A percentile compares a stretch with the other conserved stretches of the same genome.
Evolutionary conservation across 2,888 invertebrate genomes (phyloP).

Genomic region (Epinotia nisella): DNA sequence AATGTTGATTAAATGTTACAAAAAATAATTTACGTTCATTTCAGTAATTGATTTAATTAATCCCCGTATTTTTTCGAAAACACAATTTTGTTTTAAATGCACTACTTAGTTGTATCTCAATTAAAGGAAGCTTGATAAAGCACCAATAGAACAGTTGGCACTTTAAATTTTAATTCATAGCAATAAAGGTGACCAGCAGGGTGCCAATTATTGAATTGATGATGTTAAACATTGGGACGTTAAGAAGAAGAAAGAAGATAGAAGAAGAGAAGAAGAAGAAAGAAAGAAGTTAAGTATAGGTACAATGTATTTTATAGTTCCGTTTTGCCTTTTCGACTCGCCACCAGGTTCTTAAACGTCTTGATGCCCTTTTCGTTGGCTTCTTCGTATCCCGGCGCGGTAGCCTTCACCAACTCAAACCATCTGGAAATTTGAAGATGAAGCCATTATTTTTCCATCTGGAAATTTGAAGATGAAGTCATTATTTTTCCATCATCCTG

Average conservation of each 20-base stretch:
- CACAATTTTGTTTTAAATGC: too few relatives aligned
- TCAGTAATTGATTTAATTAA: too few relatives aligned
- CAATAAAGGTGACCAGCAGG: neutral
- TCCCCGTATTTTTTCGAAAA: too few relatives aligned
- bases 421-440: slow-evolving; percentile 55
- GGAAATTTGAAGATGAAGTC: slow-evolving; percentile 35
- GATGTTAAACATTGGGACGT: neutral
- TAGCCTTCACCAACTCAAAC: slow-evolving; percentile 63
- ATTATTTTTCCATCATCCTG: neutral
- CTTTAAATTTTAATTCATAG: neutral
- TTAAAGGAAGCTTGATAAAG: neutral
- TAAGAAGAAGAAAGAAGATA: too few relatives aligned
- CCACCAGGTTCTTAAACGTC: slow-evolving; percentile 80
- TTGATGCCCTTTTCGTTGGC: slow-evolving; percentile 84
- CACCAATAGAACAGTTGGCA: too few relatives aligned
- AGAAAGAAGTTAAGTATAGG: too few relatives aligned
- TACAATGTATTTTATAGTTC: slow-evolving; percentile 26
- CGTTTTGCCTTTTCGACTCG: slow-evolving; percentile 2
- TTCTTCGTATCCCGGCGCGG: slow-evolving; percentile 81
- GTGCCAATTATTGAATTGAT: neutral
- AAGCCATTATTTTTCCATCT: slow-evolving; percentile 41
- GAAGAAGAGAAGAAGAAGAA: too few relatives aligned
- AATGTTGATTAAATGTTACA: neutral
- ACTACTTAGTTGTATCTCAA: neutral
- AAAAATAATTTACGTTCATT: neutral